These are phyloP conservation scores for Torymus auratus DNA, from an alignment of 2,888 invertebrate genomes.

Conservation along the genomic window DNA sequence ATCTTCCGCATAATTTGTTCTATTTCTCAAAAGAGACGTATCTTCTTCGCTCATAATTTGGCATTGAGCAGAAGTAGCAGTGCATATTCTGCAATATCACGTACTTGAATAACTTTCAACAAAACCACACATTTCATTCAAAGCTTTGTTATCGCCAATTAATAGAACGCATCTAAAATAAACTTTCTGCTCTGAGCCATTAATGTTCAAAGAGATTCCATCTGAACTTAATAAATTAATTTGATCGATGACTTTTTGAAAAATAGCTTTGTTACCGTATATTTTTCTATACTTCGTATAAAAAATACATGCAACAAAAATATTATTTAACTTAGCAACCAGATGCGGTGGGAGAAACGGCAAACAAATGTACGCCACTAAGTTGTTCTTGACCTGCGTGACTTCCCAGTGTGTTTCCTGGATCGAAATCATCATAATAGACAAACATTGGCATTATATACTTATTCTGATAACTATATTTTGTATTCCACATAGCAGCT, in stretches of 20 bases:
- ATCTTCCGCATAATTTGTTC: constrained; percentile 12
- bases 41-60: background rate
- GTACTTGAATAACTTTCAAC: no score
- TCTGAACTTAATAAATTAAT: background rate
- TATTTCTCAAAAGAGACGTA: background rate
- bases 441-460: no score
- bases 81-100: constrained; percentile 3
- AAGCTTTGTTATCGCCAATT: no score
- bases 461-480: no score
- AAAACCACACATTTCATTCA: no score
- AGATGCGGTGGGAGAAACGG: background rate
- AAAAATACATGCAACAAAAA: background rate
- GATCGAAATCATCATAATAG: no score
- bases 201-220: background rate
- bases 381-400: no score
- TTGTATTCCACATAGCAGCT: no score
- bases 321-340: background rate
- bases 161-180: no score
- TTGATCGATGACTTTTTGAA: background rate
- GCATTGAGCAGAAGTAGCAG: background rate
- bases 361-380: background rate
- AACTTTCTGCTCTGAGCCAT: no score
- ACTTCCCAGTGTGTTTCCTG: no score
- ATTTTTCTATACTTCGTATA: background rate
- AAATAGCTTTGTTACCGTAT: background rate